phyloP scores from a whole-genome alignment of 2,888 invertebrate species.

The Hypsopygia costalis region DNA sequence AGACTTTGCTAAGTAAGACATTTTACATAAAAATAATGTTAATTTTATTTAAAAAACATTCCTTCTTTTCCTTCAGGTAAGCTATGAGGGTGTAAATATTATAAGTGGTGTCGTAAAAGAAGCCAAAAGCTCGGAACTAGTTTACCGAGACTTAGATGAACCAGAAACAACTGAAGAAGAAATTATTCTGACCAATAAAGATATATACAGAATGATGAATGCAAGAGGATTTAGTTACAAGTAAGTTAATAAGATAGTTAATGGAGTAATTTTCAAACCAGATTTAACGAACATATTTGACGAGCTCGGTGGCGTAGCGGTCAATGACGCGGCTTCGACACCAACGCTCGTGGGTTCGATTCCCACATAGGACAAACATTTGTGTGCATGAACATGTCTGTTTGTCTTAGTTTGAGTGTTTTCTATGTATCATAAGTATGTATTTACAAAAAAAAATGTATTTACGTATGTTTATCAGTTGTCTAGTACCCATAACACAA shows the following conservation, averaged over 20 bases:
- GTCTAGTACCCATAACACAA: too few relatives aligned
- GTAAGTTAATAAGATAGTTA: constrained; percentile 29
- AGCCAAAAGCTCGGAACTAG: constrained; percentile 1
- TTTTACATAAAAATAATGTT: neutral
- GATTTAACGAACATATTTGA: too few relatives aligned
- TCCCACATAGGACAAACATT: too few relatives aligned
- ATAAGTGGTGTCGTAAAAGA: constrained; percentile 24
- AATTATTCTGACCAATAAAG: constrained; percentile 22
- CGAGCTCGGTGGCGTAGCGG: too few relatives aligned
- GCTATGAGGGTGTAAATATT: constrained; percentile 21
- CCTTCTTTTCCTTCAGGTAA: constrained; percentile 21
- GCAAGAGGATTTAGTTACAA: constrained; percentile 29
- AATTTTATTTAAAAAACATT: neutral
- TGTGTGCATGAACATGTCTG: too few relatives aligned
- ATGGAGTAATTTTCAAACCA: too few relatives aligned
- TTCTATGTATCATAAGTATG: too few relatives aligned
- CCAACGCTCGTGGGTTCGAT: too few relatives aligned
- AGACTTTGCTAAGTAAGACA: neutral
- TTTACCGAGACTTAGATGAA: constrained; percentile 9
- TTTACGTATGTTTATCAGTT: too few relatives aligned
- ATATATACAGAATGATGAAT: constrained; percentile 32
- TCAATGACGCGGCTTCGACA: too few relatives aligned
- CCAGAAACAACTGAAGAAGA: constrained; percentile 15
- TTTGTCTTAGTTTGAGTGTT: too few relatives aligned
- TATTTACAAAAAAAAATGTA: too few relatives aligned